A percentile compares a stretch with the other conserved stretches of the same genome.
These are phyloP conservation scores for Lonchura striata DNA, from an alignment of 2,113 vertebrate genomes.

Conservation along the genomic window DNA sequence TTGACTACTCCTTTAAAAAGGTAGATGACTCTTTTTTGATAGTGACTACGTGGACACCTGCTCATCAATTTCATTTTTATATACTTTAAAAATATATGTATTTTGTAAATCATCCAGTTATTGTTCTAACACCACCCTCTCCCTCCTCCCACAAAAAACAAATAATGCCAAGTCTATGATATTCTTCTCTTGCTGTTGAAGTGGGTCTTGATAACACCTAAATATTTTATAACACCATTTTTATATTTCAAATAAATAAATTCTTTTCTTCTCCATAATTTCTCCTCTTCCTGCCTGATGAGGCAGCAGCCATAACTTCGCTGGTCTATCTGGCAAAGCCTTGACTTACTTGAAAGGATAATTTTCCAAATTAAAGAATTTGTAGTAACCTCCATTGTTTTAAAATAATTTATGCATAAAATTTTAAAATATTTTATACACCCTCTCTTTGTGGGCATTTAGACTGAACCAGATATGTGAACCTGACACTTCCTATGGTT, in stretches of 20 bases:
- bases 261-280: neutral
- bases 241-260: neutral
- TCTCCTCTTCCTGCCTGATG: neutral
- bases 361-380: neutral
- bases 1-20: neutral
- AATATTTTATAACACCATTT: neutral
- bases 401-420: neutral
- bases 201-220: neutral
- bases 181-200: neutral
- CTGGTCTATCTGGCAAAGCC: neutral
- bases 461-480: neutral
- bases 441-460: neutral
- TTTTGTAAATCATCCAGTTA: neutral
- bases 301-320: neutral
- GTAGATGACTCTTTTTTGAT: neutral
- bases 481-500: neutral
- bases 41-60: neutral
- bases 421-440: neutral
- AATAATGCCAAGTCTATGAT: rapidly evolving
- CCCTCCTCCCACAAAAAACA: neutral
- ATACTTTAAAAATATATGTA: rapidly evolving
- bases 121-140: neutral
- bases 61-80: neutral
- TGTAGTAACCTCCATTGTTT: neutral
- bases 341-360: neutral